Evolutionary conservation across 2,797 vertebrate genomes (phyloP), one percentile per base, ranked within the genome.

Genomic region (Silurus aristotelis): DNA sequence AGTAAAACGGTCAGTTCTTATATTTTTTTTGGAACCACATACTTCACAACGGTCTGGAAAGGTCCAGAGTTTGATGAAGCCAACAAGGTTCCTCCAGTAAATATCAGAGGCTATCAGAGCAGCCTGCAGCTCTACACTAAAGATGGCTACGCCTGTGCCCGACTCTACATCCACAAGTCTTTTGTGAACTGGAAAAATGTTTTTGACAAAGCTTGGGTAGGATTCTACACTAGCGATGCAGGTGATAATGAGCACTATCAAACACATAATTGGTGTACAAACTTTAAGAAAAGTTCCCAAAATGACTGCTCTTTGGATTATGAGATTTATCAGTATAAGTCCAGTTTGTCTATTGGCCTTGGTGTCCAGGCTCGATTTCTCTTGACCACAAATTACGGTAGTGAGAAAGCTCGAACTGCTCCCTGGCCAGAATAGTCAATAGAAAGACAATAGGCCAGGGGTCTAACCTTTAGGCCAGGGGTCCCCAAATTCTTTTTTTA

Each of bases 291-390:
- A 78, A 61, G 6, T 9, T 6, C 20, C 14, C 6, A 52, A 13
- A 68, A 68, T 5, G 52, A 22, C 17, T 84, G 77, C 20, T 4
- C 15, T 38, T 31, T 61, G 78, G 86, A 76, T 67, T 84, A 76
- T 25, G 77, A 87, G 31, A 55, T 84, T 56, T 87, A 75, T 19
- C 22, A 87, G 78, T 61, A 66, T 2, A 38, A 87, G 63, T 87
- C 82, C 63, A 52, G 48, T 52, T n/a, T 87, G 2, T 6, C 46
- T 17, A 81, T 84, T 68, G 70, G 60, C 15, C 82, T 38, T 8
- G 86, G 86, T 52, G 77, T 87, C 15, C 86, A 87, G 82, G 82
- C 63, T 81, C 77, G 86, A 19, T 73, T 87, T n/a, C 68, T 87
- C 77, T 27, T 87, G 70, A 81, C 77, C 20, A 14, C 25, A 10